phyloP scores from a whole-genome alignment of 2,888 invertebrate species.

The Punctoribates punctum region DNA sequence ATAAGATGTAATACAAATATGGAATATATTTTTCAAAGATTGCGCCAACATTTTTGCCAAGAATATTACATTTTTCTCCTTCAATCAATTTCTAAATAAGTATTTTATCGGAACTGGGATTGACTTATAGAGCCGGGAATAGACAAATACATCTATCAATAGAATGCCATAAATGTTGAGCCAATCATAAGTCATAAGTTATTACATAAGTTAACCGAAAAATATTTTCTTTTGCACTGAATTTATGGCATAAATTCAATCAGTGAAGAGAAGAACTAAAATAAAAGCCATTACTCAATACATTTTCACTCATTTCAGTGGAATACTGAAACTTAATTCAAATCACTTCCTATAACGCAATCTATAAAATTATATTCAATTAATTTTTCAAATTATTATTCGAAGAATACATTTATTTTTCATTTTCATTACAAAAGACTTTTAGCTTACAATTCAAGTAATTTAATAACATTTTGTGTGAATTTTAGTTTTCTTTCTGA shows the following conservation, averaged over 20 bases:
- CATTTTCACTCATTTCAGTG: background rate
- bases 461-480: no score
- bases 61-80: no score
- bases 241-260: background rate
- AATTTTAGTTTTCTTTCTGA: no score
- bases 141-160: constrained; percentile 12
- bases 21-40: no score
- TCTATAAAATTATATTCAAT: background rate
- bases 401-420: no score
- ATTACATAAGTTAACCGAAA: background rate
- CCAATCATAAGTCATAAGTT: constrained; percentile 1
- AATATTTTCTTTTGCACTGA: background rate
- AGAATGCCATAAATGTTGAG: constrained; percentile 16
- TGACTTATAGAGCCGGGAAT: background rate
- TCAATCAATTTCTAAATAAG: no score
- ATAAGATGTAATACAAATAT: no score
- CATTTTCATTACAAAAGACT: no score
- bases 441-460: no score
- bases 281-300: background rate
- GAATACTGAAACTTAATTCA: background rate
- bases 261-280: background rate
- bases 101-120: background rate
- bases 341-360: background rate
- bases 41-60: no score
- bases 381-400: no score